Base-by-base conservation (phyloP, 2,797 vertebrate genomes). In the Epinephelus malabaricus region DNA sequence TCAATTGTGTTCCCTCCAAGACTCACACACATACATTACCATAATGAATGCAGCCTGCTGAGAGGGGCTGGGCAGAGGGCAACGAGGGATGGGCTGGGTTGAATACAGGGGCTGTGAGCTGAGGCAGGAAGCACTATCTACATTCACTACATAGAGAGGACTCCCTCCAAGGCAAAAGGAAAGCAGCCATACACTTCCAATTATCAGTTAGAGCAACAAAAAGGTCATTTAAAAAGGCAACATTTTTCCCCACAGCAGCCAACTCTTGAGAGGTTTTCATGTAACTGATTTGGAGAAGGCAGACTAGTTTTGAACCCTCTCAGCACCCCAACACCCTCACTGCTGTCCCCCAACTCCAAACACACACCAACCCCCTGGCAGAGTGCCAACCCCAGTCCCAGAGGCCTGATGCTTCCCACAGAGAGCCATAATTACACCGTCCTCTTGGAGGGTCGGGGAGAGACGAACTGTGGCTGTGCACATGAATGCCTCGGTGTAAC, bases 11-110 rank as follows among this genome's bases (percentile, higher is more conserved):
- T 86, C 79, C 81, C 88, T 90, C 81, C 78, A 78, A 88, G 84
- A 94, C 83, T 43, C 82, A 94, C 93, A 89, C 91, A 89, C 69
- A 34, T 14, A 83, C 76, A 90, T 94, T 94, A 93, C 81, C 92
- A 95, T 96, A 95, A 96, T 95, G 88, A 96, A 88, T 85, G 73
- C 69, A 60, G 67, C 92, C 86, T 92, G 90, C 92, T 93, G 93
- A 85, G 94, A 94, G 82, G 76, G 82, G 78, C 49, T 60, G 76
- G 45, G 67, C 18, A 74, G 38, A 78, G 79, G 82, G 73, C 51
- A 78, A 74, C 54, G 64, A 81, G 85, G 69, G 72, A 50, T 47
- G 78, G 59, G 6, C 10, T 13, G 72, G 54, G 50, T 64, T 86
- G 81, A 86, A 88, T 64, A 92, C 84, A 90, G 76, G 90, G 81